These are phyloP conservation scores for Drosophila yakuba DNA, from an alignment of 1,140 invertebrate species.

Conservation along the genomic window DNA sequence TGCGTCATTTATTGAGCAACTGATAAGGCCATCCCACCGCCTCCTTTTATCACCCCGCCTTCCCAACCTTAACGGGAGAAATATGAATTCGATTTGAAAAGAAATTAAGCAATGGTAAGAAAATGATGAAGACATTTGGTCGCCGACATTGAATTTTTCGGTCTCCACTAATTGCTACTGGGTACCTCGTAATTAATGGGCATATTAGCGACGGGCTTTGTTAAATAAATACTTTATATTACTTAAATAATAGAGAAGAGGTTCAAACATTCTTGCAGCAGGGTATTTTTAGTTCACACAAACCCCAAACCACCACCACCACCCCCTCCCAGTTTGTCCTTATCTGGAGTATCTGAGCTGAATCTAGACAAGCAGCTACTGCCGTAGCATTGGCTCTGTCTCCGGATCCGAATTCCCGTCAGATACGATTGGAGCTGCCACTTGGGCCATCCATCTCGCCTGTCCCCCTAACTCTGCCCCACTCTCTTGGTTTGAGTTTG, in stretches of 20 bases:
- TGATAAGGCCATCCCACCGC: conserved; percentile 52
- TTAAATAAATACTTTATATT: neutral
- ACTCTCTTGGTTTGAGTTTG: conserved; percentile 22
- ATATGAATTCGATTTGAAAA: conserved; percentile 77
- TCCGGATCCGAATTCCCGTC: conserved; percentile 1
- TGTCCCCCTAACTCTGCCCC: conserved; percentile 8
- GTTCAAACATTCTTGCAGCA: no score
- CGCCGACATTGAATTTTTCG: conserved; percentile 37
- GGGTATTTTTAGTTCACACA: neutral
- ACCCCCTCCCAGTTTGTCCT: neutral
- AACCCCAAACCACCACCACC: neutral
- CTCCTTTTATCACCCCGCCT: conserved; percentile 8
- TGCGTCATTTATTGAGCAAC: conserved; percentile 70
- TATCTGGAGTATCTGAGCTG: conserved; percentile 24
- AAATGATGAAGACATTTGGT: conserved; percentile 74
- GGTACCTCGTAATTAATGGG: neutral
- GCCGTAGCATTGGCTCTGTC: neutral
- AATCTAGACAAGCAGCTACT: conserved; percentile 40
- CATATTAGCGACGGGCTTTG: neutral
- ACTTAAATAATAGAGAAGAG: no score
- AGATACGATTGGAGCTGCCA: conserved; percentile 41
- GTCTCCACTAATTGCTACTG: conserved; percentile 14
- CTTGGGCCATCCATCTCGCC: conserved; percentile 60
- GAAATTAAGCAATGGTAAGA: conserved; percentile 60
- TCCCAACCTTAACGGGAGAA: conserved; percentile 28